Base-by-base conservation (phyloP, 2,113 vertebrate species). In the Entelurus aequoreus region DNA sequence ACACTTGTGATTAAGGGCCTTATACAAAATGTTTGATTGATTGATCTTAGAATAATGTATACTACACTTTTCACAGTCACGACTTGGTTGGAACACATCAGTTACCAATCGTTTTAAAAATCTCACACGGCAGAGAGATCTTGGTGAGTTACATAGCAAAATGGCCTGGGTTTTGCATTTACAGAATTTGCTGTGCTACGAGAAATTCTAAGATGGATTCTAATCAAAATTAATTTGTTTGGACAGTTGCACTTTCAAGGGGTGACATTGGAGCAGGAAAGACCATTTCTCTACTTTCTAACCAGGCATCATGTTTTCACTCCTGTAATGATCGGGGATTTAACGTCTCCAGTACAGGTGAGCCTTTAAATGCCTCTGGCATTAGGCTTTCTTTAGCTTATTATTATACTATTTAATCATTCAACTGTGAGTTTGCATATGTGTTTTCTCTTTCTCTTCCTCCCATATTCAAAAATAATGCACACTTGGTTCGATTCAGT, bases 61-160 rank as follows among this genome's bases (percentile, higher is more conserved):
- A 57, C 5, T 42, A 75, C 68, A 46, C 77, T 44, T 49, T 60
- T 84, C 63, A 36, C 75, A 99, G 97, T 59, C 95, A 97, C 74
- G 66, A 92, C 54, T 92, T 93, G 59, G 5, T 76, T 6, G 94
- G 94, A 66, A 92, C 82, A 0, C 84, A 95, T 74, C 85, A 67
- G 1, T 87, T 98, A 54, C 93, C 94, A 3, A 92, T 98, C 47
- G 75, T 97, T 50, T 85, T 97, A 78, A 97, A 95, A 86, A 80
- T 95, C 63, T 95, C 92, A 51, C 78, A 93, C n/a, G 94, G 95
- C 69, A 91, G 89, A 81, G 94, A 97, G 86, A 91, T 97, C 75
- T 82, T 94, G 93, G 97, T 99, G 84, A 93, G 94, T 54, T 9
- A 35, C 2, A 50, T 11, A 44, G 60, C 37, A n/a, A 36, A 35